Evolutionary conservation across 2,797 vertebrate genomes (phyloP), one percentile per base, ranked within the genome.

Genomic region (Catamblyrhynchus diadema): DNA sequence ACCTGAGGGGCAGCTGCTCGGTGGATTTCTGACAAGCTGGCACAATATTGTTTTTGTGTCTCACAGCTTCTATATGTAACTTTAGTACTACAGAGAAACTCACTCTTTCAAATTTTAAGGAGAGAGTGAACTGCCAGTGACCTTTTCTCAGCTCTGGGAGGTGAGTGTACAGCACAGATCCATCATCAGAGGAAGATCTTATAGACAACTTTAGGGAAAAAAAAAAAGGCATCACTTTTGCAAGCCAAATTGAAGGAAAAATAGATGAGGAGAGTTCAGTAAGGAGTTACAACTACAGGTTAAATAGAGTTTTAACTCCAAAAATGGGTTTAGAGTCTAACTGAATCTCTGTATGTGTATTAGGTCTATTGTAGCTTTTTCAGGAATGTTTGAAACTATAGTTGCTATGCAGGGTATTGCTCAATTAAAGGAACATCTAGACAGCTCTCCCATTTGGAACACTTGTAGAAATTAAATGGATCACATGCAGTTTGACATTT

Each of bases 401-500:
- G 86, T 91, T 95, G 73, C 94, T 94, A 83, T 64, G 93, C 88
- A 94, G 96, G 88, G 65, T 92, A 86, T 95, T 94, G 65, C 70
- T 96, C 94, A 93, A 96, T 96, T 96, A 96, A 95, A 97, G 81
- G 89, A 97, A 94, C 70, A 91, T 97, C 92, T 91, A 95, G 90
- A 97, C 96, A 97, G 96, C 95, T 96, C 96, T 97, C 95, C 61
- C 64, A 3, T 96, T 98, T 97, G 94, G 97, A 97, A 97, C 97
- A 97, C 96, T 97, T 96, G 97, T 97, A 96, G 97, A 97, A 98
- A 98, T 97, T 98, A 98, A 98, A 98, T 97, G 97, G 97, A 97
- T 98, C 97, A 93, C 97, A 96, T 96, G 96, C 97, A 96, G 97
- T 94, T 97, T 98, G 98, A 97, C 98, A 98, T 98, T 98, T 98